A percentile compares a stretch with the other conserved stretches of the same genome.
phyloP scores from a whole-genome alignment of 2,888 invertebrate species.

The Fragum whitleyi region DNA sequence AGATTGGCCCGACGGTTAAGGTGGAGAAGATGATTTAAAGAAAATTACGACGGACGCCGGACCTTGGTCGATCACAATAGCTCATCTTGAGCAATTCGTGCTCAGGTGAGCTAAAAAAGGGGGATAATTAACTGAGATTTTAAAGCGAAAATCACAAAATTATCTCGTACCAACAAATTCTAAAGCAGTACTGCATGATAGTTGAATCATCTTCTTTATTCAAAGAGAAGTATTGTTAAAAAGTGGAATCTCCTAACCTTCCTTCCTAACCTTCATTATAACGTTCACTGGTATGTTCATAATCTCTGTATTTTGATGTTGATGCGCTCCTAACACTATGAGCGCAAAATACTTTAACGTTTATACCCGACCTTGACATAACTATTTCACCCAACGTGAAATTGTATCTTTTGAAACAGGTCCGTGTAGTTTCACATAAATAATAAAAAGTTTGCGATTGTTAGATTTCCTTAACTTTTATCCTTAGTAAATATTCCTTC shows the following conservation, averaged over 20 bases:
- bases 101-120: too few species aligned
- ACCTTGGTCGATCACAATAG: too few species aligned
- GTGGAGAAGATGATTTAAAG: too few species aligned
- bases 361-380: constrained; percentile 12
- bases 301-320: constrained; percentile 14
- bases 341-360: constrained; percentile 22
- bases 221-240: constrained; percentile 12
- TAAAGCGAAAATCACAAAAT: constrained; percentile 12
- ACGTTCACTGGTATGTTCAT: constrained; percentile 14
- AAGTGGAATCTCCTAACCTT: constrained; percentile 9
- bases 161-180: not conserved
- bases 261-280: constrained; percentile 20
- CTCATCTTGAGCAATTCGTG: too few species aligned
- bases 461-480: constrained; percentile 1
- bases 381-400: constrained; percentile 20
- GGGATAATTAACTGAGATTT: constrained; percentile 17
- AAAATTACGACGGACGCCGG: too few species aligned
- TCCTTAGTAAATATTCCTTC: constrained; percentile 23
- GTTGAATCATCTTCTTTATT: constrained; percentile 12
- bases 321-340: constrained; percentile 27
- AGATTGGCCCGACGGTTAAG: too few species aligned
- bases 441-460: constrained; percentile 8
- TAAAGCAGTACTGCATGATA: constrained; percentile 11
- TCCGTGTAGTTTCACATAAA: constrained; percentile 9
- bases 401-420: constrained; percentile 19